Conservation (phyloP, 2,113 vertebrate species). For the Dipodomys ordii region DNA sequence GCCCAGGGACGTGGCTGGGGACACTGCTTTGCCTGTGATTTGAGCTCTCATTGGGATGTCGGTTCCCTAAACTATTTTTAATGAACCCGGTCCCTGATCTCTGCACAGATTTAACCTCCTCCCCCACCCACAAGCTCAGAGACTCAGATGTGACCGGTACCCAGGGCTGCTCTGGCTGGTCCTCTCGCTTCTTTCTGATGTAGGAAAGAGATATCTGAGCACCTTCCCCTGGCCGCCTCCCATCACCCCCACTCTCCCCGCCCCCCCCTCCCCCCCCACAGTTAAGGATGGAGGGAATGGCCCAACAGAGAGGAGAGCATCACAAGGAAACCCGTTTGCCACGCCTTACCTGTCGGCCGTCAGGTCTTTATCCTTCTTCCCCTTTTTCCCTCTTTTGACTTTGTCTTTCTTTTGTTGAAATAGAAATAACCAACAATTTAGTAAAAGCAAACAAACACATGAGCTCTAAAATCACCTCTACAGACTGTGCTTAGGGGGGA, state of each 20-base stretch:
- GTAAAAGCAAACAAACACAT: background rate
- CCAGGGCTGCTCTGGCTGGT: too few relatives aligned
- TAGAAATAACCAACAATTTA: background rate
- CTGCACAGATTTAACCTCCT: too few relatives aligned
- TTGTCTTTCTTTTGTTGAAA: slow-evolving; percentile 83
- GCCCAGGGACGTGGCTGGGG: background rate
- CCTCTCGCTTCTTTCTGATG: too few relatives aligned
- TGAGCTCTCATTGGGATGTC: background rate
- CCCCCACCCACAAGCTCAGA: too few relatives aligned
- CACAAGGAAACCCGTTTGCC: fast-evolving
- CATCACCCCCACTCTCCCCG: too few relatives aligned
- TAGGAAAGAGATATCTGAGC: too few relatives aligned
- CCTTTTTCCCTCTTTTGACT: slow-evolving; percentile 77
- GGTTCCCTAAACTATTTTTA: background rate
- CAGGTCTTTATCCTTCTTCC: slow-evolving; percentile 87
- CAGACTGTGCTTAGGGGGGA: fast-evolving
- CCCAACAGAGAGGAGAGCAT: fast-evolving
- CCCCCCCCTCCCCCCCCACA: background rate
- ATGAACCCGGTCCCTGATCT: too few relatives aligned
- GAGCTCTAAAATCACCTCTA: background rate
- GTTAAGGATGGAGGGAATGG: background rate
- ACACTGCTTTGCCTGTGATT: too few relatives aligned
- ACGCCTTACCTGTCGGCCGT: slow-evolving; percentile 89
- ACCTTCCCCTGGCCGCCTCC: too few relatives aligned
- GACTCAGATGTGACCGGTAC: too few relatives aligned